Percentiles rank a stretch among this genome's conserved stretches.
Evolutionary conservation across 2,888 invertebrate genomes (phyloP).

Genomic region (Aphidius colemani): DNA sequence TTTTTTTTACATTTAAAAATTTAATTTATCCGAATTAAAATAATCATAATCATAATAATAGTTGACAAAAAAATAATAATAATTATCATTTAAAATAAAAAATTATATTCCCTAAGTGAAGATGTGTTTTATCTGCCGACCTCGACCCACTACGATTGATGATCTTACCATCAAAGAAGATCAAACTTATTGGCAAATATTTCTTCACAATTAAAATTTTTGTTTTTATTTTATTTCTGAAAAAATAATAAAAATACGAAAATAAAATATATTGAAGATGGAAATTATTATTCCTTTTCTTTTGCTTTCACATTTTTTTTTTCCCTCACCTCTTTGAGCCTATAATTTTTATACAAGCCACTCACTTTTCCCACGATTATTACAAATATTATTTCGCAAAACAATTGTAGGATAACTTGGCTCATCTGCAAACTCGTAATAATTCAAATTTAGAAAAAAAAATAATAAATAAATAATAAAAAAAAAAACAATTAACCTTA

Average conservation of each 20-base stretch:
- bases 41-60: neutral
- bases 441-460: neutral
- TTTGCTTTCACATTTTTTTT: conserved; percentile 13
- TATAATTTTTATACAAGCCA: neutral
- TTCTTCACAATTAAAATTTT: too few species aligned
- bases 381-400: conserved; percentile 19
- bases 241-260: neutral
- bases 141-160: conserved; percentile 23
- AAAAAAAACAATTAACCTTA: neutral
- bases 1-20: too few species aligned
- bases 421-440: neutral
- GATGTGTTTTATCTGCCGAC: conserved; percentile 19
- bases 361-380: conserved; percentile 21
- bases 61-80: conserved; percentile 9
- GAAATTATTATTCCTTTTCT: conserved; percentile 14
- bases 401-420: conserved; percentile 17
- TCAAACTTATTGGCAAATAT: neutral
- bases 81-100: neutral
- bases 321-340: conserved; percentile 6
- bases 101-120: conserved; percentile 9
- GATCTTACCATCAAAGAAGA: conserved; percentile 6
- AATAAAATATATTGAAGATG: conserved; percentile 11
- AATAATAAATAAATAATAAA: neutral
- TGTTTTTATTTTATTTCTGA: neutral
- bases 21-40: neutral